Evolutionary conservation across 2,888 invertebrate species (phyloP), one percentile per base, ranked within the genome.

Genomic region (Asteroscopus sphinx): DNA sequence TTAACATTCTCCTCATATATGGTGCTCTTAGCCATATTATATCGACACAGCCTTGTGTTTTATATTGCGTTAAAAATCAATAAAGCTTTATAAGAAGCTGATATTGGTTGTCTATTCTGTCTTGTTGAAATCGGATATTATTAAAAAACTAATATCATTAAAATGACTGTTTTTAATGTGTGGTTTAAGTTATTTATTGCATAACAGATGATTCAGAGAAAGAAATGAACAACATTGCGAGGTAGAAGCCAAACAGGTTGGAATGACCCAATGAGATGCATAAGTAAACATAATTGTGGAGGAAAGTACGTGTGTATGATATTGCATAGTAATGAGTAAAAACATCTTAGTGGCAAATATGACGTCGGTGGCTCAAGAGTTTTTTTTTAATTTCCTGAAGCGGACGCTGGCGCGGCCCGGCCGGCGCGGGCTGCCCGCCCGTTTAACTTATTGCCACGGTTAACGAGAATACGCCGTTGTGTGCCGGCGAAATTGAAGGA

Each of bases 371-470:
- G 80, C 83, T 85, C 84, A 86, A 89, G 89, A 89, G 83, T 87
- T 90, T 87, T 90, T 91, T 89, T 92, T 92, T 91, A 91, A 92
- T 91, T 92, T 92, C 90, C 88, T 90, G 86, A 63, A 61, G 73
- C 73, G 69, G 66, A 76, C 66, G 73, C 62, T 65, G 71, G 67
- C 78, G 79, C 81, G 66, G 66, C 61, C 67, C 69, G 73, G 77
- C 77, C 79, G 76, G 82, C 84, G 76, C 78, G 79, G 79, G 76
- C 82, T 79, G 80, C 81, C 82, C 80, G 83, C 89, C 91, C 92
- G 93, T 91, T 93, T 94, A 94, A 94, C 93, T 94, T 94, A 93
- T 94, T 93, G 93, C 93, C 89, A 91, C 92, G 89, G 92, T 93
- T 93, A 94, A 94, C 93, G 93, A 93, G 93, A 92, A 93, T 91